Percentiles rank a stretch among this genome's conserved stretches.
Conservation (phyloP, 1,140 invertebrate species). For the Globodera ellingtonae region DNA sequence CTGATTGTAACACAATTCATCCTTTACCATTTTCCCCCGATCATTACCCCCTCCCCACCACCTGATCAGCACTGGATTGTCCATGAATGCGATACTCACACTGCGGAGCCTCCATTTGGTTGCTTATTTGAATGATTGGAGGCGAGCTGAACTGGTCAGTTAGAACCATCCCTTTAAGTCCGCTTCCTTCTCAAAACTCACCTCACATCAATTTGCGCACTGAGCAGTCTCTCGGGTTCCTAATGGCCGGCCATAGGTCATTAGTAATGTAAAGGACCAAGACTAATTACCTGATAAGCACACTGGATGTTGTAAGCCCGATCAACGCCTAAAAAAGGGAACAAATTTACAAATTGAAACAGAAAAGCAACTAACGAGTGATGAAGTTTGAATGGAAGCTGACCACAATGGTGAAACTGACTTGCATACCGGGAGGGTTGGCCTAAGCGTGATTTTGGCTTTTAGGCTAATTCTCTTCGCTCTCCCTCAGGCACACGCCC, state of each 20-base stretch:
- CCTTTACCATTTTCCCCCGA: neutral
- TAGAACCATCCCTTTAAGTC: neutral
- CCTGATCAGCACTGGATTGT: constrained; percentile 7
- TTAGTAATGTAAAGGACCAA: neutral
- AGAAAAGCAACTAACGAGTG: constrained; percentile 24
- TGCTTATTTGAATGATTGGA: constrained; percentile 33
- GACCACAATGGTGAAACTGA: constrained; percentile 47
- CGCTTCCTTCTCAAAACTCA: neutral
- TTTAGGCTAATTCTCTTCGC: neutral
- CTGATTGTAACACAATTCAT: too few relatives aligned
- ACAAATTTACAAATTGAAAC: neutral
- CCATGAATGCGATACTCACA: constrained; percentile 40
- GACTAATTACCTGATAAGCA: constrained; percentile 33
- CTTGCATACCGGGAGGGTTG: constrained; percentile 44
- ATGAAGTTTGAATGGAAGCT: constrained; percentile 54
- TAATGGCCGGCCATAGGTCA: neutral
- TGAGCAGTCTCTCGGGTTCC: constrained; percentile 35
- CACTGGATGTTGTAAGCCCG: constrained; percentile 52
- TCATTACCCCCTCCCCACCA: neutral
- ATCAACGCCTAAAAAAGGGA: constrained; percentile 37
- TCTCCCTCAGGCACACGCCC: neutral
- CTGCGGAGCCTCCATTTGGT: constrained; percentile 36
- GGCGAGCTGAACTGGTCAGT: constrained; percentile 28
- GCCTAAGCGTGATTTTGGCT: constrained; percentile 25
- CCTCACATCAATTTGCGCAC: constrained; percentile 47